Evolutionary conservation across 2,888 invertebrate genomes (phyloP), one percentile per base, ranked within the genome.

Genomic region (Torymus aiolomorphi): DNA sequence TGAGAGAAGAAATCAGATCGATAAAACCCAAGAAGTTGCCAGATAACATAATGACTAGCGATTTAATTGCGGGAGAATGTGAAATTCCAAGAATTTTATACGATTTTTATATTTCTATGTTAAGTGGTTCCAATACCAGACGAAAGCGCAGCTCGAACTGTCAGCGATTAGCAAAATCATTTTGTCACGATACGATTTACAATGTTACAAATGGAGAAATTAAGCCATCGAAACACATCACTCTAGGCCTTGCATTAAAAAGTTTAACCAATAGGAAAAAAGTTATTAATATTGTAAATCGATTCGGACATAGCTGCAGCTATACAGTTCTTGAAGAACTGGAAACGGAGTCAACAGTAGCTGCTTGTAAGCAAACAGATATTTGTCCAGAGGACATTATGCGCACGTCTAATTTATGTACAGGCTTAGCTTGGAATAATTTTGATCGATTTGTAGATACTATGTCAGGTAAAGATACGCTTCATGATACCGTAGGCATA

Each of bases 341-440:
- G 24, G 81, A 83, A 77, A 83, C 83, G 1, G 79, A 85, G 78
- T 56, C 80, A 52, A 52, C 8, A 11, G 8, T 12, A 83, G 5
- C 80, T 54, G 76, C 82, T 49, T 13, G 57, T 0, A 10, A 69
- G 14, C 59, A 59, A 12, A 49, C 54, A 8, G 52, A 73, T 20
- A 42, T 82, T 52, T 82, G 80, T 61, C 82, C 84, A 4, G 72
- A 73, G 56, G 84, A 69, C n/a, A 82, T 83, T n/a, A 59, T 56
- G 12, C 59, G 59, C 51, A 31, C 49, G 24, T 56, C 71, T 42
- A 51, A 75, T 13, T 72, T 85, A 65, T n/a, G n/a, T n/a, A n/a
- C n/a, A n/a, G n/a, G n/a, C n/a, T n/a, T n/a, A n/a, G n/a, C n/a
- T n/a, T n/a, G n/a, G n/a, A n/a, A n/a, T n/a, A n/a, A n/a, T n/a